Percentiles rank a stretch among this genome's conserved stretches.
Evolutionary conservation across 1,140 invertebrate species (phyloP).

Genomic region (Drosophila lacteicornis): DNA sequence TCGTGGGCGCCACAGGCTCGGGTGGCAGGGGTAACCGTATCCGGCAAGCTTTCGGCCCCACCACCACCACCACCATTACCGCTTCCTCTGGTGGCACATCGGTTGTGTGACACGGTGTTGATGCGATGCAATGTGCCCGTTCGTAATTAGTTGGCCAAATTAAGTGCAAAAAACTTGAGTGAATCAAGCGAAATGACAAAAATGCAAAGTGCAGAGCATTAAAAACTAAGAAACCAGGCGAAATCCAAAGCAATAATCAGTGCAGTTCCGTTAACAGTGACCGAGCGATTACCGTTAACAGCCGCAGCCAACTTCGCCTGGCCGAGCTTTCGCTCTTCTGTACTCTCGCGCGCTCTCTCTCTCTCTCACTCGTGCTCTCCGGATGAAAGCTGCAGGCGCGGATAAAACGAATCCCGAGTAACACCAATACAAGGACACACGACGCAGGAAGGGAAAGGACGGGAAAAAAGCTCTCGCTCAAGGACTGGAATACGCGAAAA

Average conservation of each 20-base stretch:
- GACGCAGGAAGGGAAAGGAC: slow-evolving; percentile 15
- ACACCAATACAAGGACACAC: slow-evolving; percentile 72
- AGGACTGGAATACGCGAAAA: slow-evolving; percentile 76
- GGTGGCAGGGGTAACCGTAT: slow-evolving; percentile 58
- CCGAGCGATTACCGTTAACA: slow-evolving; percentile 40
- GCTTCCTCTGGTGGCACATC: slow-evolving; percentile 36
- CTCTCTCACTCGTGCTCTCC: slow-evolving; percentile 5
- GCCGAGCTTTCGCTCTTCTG: slow-evolving; percentile 41
- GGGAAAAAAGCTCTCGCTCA: slow-evolving; percentile 63
- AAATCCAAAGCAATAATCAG: slow-evolving; percentile 43
- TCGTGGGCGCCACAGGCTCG: slow-evolving; percentile 67
- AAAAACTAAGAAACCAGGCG: slow-evolving; percentile 41
- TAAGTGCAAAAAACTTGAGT: slow-evolving; percentile 64
- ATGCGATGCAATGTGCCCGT: slow-evolving; percentile 46
- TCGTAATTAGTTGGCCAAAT: slow-evolving; percentile 54
- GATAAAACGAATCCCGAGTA: slow-evolving; percentile 70
- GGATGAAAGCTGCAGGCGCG: slow-evolving; percentile 69
- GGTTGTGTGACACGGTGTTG: slow-evolving; percentile 48
- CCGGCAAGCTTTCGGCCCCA: slow-evolving; percentile 64
- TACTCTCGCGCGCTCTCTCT: slow-evolving; percentile 9
- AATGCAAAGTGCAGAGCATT: slow-evolving; percentile 53
- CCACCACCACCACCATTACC: slow-evolving; percentile 18
- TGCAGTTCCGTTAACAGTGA: slow-evolving; percentile 29
- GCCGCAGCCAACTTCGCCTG: slow-evolving; percentile 64
- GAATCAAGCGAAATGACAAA: slow-evolving; percentile 65